Evolutionary conservation across 2,797 vertebrate genomes (phyloP).

Genomic region (Selene dorsalis): DNA sequence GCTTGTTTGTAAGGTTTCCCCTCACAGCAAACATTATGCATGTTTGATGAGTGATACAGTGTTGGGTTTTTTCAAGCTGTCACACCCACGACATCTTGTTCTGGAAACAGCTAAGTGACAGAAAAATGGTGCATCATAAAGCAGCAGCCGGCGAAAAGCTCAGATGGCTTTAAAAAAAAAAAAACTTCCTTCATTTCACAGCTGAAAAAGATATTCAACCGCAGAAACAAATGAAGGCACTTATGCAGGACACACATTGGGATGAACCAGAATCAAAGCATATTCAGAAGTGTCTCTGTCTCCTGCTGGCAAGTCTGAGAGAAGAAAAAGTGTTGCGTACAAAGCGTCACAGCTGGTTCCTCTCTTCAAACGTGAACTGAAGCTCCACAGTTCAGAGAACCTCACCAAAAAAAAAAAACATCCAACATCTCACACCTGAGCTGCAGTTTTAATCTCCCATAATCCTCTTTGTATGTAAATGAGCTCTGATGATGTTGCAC

Average conservation of each 20-base stretch:
- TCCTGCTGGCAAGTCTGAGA: constrained; percentile 1
- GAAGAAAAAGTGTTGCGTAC: neutral
- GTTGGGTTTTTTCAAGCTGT: constrained; percentile 43
- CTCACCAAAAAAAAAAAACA: neutral
- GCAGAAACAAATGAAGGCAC: constrained; percentile 36
- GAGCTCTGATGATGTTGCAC: constrained; percentile 1
- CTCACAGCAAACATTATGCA: constrained; percentile 17
- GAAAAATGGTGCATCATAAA: constrained; percentile 13
- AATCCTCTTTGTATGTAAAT: constrained; percentile 37
- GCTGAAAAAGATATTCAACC: constrained; percentile 16
- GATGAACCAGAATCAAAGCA: neutral
- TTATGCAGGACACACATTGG: constrained; percentile 15
- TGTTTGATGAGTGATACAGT: constrained; percentile 48
- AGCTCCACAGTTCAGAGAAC: neutral
- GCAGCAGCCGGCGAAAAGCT: constrained; percentile 9
- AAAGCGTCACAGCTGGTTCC: constrained; percentile 22
- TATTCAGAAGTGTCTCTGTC: neutral
- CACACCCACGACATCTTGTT: constrained; percentile 38
- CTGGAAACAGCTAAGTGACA: constrained; percentile 44
- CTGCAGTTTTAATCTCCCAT: constrained; percentile 30
- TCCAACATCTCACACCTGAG: constrained; percentile 15
- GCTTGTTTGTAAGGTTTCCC: constrained; percentile 35
- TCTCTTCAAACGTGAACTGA: constrained; percentile 16
- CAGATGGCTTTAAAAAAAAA: neutral
- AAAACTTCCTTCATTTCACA: constrained; percentile 12